Evolutionary conservation across 2,888 invertebrate genomes (phyloP).

Genomic region (Heliconius erato): DNA sequence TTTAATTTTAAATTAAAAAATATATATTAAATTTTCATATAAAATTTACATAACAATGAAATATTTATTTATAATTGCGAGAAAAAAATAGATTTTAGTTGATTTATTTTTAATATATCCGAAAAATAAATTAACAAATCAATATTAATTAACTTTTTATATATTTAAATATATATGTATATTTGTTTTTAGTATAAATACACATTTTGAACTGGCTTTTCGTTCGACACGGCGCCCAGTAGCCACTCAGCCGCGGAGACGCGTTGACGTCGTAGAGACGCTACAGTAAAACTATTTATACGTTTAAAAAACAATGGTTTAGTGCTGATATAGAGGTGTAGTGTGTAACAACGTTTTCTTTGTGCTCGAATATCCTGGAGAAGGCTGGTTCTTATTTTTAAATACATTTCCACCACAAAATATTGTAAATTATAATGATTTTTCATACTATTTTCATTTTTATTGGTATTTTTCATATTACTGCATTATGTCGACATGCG

Average conservation of each 20-base stretch:
- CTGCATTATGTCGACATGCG: constrained; percentile 77
- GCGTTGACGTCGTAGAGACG: constrained; percentile 74
- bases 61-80: neutral
- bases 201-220: constrained; percentile 64
- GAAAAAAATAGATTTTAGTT: neutral
- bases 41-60: neutral
- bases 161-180: neutral
- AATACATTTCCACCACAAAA: constrained; percentile 10
- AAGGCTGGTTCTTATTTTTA: constrained; percentile 63
- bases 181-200: constrained; percentile 27
- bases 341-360: constrained; percentile 39
- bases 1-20: constrained; percentile 25
- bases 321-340: constrained; percentile 59
- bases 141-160: neutral
- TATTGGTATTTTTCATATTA: constrained; percentile 55
- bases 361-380: constrained; percentile 54
- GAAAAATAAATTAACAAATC: neutral
- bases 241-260: constrained; percentile 69
- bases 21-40: constrained; percentile 8
- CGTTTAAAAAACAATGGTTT: constrained; percentile 70
- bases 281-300: constrained; percentile 61
- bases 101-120: neutral
- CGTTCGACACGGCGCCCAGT: constrained; percentile 76
- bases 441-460: neutral
- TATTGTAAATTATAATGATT: constrained; percentile 26